A percentile compares a stretch with the other conserved stretches of the same genome.
phyloP scores from a whole-genome alignment of 2,113 vertebrate species.

The Macroglossus sobrinus region DNA sequence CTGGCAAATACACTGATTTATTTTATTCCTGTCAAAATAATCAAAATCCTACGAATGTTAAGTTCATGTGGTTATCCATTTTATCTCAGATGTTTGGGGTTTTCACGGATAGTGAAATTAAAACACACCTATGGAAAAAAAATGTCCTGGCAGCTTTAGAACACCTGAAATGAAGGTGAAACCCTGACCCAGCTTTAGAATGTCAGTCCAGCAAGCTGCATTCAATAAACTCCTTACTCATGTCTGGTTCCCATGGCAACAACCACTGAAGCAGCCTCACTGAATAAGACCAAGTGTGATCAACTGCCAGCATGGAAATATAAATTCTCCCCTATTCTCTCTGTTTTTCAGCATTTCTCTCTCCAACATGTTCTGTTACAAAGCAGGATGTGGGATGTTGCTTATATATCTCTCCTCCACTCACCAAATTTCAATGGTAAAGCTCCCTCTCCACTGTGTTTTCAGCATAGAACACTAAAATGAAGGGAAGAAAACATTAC shows the following conservation, averaged over 20 bases:
- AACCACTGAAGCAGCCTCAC: neutral
- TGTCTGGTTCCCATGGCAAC: conserved; percentile 54
- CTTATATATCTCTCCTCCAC: neutral
- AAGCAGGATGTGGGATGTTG: neutral
- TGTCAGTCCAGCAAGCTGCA: neutral
- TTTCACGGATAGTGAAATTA: neutral
- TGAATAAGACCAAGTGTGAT: neutral
- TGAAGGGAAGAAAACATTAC: neutral
- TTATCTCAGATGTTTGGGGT: neutral
- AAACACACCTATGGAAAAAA: neutral
- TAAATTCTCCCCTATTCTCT: conserved; percentile 9
- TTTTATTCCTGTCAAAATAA: neutral
- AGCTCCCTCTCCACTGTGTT: neutral
- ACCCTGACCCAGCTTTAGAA: neutral
- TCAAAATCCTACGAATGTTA: neutral
- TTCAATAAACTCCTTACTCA: conserved; percentile 29
- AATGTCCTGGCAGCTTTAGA: neutral
- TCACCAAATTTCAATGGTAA: neutral
- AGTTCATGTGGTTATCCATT: neutral
- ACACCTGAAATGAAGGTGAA: neutral
- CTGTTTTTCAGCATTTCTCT: neutral
- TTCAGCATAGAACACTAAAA: neutral
- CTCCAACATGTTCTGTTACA: neutral
- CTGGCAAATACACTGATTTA: neutral
- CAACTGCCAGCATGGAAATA: neutral